Evolutionary conservation across 2,797 vertebrate genomes (phyloP).

Genomic region (Percopsis omiscomaycus): DNA sequence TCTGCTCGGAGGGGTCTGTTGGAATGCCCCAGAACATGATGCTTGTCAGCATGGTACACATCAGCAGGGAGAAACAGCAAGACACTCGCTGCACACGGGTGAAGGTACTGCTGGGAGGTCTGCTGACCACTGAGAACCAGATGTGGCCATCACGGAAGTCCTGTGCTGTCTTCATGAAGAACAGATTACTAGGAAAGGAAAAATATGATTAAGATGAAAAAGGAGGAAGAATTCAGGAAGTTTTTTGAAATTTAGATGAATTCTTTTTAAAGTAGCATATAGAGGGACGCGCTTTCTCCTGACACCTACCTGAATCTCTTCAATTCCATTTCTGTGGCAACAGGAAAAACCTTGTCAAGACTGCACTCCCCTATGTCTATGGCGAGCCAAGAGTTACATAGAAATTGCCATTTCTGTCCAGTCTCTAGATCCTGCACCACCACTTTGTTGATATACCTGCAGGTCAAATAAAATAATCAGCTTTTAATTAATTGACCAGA

Average conservation of each 20-base stretch:
- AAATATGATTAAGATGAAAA: background rate
- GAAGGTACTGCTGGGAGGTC: constrained; percentile 87
- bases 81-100: constrained; percentile 90
- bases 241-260: background rate
- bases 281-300: constrained; percentile 5
- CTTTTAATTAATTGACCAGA: too few species aligned
- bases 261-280: background rate
- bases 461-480: constrained; percentile 7
- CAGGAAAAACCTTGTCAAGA: constrained; percentile 87
- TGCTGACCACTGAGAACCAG: constrained; percentile 91
- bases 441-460: constrained; percentile 91
- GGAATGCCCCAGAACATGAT: constrained; percentile 98
- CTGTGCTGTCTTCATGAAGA: constrained; percentile 90
- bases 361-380: constrained; percentile 88
- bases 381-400: constrained; percentile 94
- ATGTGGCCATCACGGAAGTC: constrained; percentile 92
- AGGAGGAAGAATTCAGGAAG: background rate
- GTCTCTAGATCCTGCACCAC: constrained; percentile 85
- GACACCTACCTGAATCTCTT: constrained; percentile 86
- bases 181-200: constrained; percentile 82
- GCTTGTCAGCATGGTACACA: constrained; percentile 96
- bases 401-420: constrained; percentile 89
- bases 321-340: constrained; percentile 89
- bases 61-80: constrained; percentile 92
- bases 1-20: constrained; percentile 90